These are phyloP conservation scores for Dendrocincla fuliginosa DNA, from an alignment of 2,797 vertebrate genomes.

Conservation along the genomic window DNA sequence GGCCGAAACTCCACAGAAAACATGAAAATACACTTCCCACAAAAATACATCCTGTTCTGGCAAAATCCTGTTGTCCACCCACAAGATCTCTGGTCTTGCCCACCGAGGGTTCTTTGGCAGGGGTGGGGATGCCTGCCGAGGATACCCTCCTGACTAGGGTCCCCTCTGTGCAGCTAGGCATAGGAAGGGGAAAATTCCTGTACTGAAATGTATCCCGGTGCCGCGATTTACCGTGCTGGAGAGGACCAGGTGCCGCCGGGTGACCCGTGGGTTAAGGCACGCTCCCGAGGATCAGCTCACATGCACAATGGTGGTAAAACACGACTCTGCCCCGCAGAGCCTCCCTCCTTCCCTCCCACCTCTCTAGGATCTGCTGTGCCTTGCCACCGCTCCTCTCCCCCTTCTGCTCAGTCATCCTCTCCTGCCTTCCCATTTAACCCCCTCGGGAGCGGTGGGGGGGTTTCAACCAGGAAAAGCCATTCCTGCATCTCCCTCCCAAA, in stretches of 20 bases:
- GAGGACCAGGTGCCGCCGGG: neutral
- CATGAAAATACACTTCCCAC: accelerated
- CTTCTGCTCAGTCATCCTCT: conserved; percentile 56
- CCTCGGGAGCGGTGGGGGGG: neutral
- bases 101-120: accelerated
- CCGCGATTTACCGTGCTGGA: neutral
- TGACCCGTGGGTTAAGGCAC: conserved; percentile 11
- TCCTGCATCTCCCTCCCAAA: neutral
- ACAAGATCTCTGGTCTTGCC: neutral
- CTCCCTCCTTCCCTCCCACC: conserved; percentile 50
- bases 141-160: neutral
- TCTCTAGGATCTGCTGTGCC: conserved; percentile 23
- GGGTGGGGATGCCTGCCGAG: accelerated
- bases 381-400: conserved; percentile 4
- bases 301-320: conserved; percentile 35
- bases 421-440: conserved; percentile 55
- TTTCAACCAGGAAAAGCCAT: neutral
- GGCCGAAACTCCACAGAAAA: neutral
- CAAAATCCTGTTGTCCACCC: accelerated
- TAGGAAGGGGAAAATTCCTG: neutral
- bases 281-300: neutral
- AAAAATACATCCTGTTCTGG: accelerated
- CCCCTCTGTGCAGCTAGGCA: accelerated
- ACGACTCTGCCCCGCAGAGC: conserved; percentile 51
- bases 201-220: neutral